Evolutionary conservation across 92 coral and sea anemone genomes (phyloP), one percentile per base, ranked within the genome.

Genomic region (Anthopleura xanthogrammica): DNA sequence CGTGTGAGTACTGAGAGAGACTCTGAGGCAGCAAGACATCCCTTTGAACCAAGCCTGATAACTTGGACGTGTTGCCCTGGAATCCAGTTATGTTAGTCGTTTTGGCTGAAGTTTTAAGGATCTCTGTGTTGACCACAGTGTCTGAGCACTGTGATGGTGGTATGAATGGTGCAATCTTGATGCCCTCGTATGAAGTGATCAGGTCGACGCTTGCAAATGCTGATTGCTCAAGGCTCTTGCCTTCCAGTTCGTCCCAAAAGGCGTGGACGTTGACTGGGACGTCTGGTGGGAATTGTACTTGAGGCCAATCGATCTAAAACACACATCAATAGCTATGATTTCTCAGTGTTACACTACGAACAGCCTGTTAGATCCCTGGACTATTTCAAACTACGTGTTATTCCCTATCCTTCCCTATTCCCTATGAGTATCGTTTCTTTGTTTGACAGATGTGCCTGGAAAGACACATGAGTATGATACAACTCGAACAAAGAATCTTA

Each of bases 141-240:
- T 46, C 79, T 17, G 88, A 64, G 16, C 88, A 82, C 36, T 85
- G 88, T 0, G 88, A 71, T 16, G 88, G 83, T 52, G 88, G 83
- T 6, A 85, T 85, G 56, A 78, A 85, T 52, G 88, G 83, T 50
- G 88, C 88, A 71, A 85, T 66, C 75, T 71, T 66, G 50, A 77
- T 55, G 68, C 88, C 88, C 14, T 85, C 79, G 52, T 78, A 85
- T 0, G 70, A 36, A 7, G 82, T 29, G 77, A 85, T 70, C 39
- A 74, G 75, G 55, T 85, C 88, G 10, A 85, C 88, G 48, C 83
- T 85, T 12, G 88, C 88, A 66, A 85, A 85, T 19, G 88, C 88
- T 9, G 60, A 76, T 46, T 85, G 88, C 73, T 85, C 88, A 14
- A 85, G 79, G 20, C 83, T 85, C 46, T 85, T 85, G 79, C 52